Evolutionary conservation across 2,113 vertebrate genomes (phyloP), one percentile per base, ranked within the genome.

Genomic region (Siphamia tubifer): DNA sequence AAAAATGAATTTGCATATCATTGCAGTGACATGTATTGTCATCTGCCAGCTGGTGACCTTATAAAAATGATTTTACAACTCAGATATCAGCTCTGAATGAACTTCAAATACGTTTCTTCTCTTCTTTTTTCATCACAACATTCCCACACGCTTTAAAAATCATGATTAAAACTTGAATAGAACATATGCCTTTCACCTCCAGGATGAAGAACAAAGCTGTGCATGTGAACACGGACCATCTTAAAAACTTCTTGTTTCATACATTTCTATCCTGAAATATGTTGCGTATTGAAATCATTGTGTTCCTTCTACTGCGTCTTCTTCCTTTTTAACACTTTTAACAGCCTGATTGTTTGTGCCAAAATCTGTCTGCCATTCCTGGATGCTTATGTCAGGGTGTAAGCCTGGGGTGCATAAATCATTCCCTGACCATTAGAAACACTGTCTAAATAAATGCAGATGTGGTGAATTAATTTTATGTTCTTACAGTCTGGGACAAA

Each of bases 291-390:
- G n/a, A n/a, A n/a, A 13, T 21, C 13, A 3, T 8, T 48, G 21
- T 31, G 19, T 13, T 10, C n/a, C 15, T 70, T 12, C 1, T 36
- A 19, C 45, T 10, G n/a, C 27, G 6, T 17, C 21, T 10, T 48
- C 30, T 24, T 23, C 16, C n/a, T n/a, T n/a, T n/a, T n/a, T n/a
- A n/a, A 11, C 34, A 45, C 28, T 73, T 68, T 48, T 40, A 32
- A 55, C 70, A 65, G 16, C 2, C 32, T 45, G 7, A 8, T 28
- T 69, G 66, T 77, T 73, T 70, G 36, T 55, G 66, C 87, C 82
- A 82, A 84, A 80, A 44, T 32, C 17, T 25, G 34, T 67, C 40
- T 52, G 35, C 47, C 82, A 86, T 89, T 89, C 82, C 60, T 74
- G 4, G 19, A 27, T 73, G 82, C 49, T 84, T 74, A 75, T 71